Base-by-base conservation (phyloP, 2,888 invertebrate species). In the Drosophila pegasa region DNA sequence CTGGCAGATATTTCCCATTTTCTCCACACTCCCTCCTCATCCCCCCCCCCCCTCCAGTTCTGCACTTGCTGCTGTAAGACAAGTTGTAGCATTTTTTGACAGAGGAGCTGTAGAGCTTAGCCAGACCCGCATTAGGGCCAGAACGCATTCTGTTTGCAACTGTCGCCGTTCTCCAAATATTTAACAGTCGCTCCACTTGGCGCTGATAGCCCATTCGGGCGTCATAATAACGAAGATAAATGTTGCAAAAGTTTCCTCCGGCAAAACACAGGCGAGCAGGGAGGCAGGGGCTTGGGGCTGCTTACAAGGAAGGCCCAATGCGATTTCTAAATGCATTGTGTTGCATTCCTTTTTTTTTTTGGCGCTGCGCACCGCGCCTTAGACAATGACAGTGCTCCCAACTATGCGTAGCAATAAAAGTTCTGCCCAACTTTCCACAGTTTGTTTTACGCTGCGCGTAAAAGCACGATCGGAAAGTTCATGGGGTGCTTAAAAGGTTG, bases 181-280 rank as follows among this genome's bases (percentile, higher is more conserved):
- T 88, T 83, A 83, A 88, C 80, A 80, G 84, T 70, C 69, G 78
- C 78, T 86, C 83, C 67, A 73, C 70, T 86, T 75, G 67, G 61
- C 78, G 88, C 87, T 85, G 85, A 85, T 88, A 88, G 85, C 89
- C 87, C 85, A 87, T 85, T 85, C 75, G 89, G 87, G 85, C 85
- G 86, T 88, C 86, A 88, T 85, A 87, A 87, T 85, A 89, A 86
- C 88, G 89, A 86, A 89, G 85, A 86, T 86, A 86, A 86, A 86
- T 86, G 85, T 78, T 78, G 64, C 68, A 55, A 82, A 89, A 89
- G 66, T 86, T 85, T 82, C 57, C 73, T 58, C 25, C 43, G 14
- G 48, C 66, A 81, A 67, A 64, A 75, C 69, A 69, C 67, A 51
- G 1, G 0, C 6, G 25, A 22, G 29, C 12, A 43, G 12, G 0